Conservation (phyloP, 2,797 vertebrate species). For the Lepilemur septentrionalis region DNA sequence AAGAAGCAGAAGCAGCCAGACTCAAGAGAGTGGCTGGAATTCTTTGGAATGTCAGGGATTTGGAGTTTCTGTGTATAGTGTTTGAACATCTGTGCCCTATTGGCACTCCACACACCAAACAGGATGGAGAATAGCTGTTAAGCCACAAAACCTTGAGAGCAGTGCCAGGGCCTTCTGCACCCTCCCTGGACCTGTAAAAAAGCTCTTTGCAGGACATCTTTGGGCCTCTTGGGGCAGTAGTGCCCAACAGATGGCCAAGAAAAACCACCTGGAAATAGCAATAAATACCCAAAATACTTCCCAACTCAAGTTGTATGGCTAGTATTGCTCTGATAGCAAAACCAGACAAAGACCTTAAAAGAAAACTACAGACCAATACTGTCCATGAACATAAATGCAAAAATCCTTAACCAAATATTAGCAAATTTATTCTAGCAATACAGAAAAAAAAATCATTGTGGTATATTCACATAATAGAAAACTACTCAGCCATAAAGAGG, state of each 20-base stretch:
- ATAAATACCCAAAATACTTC: neutral
- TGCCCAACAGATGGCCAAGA: neutral
- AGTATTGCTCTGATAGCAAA: neutral
- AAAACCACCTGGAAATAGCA: slow-evolving; percentile 14
- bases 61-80: neutral
- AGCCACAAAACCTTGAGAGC: slow-evolving; percentile 9
- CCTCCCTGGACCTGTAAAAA: neutral
- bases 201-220: neutral
- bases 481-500: neutral
- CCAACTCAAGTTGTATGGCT: neutral
- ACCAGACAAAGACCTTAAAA: neutral
- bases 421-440: slow-evolving; percentile 1
- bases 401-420: neutral
- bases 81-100: neutral
- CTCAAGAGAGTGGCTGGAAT: neutral
- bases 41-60: neutral
- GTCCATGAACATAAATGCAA: neutral
- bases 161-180: neutral
- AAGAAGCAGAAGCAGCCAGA: neutral
- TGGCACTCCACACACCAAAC: neutral
- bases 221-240: neutral
- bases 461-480: neutral
- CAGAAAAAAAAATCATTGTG: neutral
- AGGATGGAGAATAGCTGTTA: neutral
- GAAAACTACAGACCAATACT: neutral